Percentiles rank a stretch among this genome's conserved stretches.
phyloP scores from a whole-genome alignment of 2,113 vertebrate species.

The Sphaerodactylus townsendi region DNA sequence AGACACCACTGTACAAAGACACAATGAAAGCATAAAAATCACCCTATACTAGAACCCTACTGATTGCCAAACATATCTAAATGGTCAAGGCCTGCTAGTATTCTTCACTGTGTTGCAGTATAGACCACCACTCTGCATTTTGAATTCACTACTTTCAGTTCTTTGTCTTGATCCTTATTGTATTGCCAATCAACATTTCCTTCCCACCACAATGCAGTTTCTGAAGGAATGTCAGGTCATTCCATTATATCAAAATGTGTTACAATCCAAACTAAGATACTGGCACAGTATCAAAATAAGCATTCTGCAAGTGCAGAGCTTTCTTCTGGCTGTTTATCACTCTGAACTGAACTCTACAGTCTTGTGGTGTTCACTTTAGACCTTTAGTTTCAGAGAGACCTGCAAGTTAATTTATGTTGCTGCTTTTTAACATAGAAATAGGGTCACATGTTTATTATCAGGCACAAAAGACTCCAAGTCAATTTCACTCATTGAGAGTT shows the following conservation, averaged over 20 bases:
- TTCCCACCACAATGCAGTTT: constrained; percentile 55
- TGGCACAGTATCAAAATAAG: constrained; percentile 45
- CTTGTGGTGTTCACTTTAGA: constrained; percentile 48
- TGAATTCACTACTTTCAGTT: constrained; percentile 47
- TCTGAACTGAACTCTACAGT: constrained; percentile 47
- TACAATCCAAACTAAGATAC: constrained; percentile 47
- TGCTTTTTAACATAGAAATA: constrained; percentile 56
- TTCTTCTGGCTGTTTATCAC: constrained; percentile 21
- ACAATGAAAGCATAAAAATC: too few relatives aligned
- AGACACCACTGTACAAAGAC: too few relatives aligned
- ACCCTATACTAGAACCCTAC: too few relatives aligned
- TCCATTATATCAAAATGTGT: constrained; percentile 35
- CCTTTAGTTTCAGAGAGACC: constrained; percentile 51
- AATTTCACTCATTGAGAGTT: neutral
- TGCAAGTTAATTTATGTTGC: constrained; percentile 48
- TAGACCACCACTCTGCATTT: constrained; percentile 46
- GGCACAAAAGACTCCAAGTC: constrained; percentile 15
- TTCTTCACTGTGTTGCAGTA: constrained; percentile 45
- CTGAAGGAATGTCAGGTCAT: constrained; percentile 50
- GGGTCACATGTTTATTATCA: constrained; percentile 51
- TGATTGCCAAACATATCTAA: too few relatives aligned
- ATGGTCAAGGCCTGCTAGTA: constrained; percentile 59
- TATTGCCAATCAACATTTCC: constrained; percentile 28
- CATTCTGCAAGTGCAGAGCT: constrained; percentile 43
- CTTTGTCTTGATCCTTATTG: constrained; percentile 48